phyloP scores from a whole-genome alignment of 2,888 invertebrate species.

The Cerastoderma edule region DNA sequence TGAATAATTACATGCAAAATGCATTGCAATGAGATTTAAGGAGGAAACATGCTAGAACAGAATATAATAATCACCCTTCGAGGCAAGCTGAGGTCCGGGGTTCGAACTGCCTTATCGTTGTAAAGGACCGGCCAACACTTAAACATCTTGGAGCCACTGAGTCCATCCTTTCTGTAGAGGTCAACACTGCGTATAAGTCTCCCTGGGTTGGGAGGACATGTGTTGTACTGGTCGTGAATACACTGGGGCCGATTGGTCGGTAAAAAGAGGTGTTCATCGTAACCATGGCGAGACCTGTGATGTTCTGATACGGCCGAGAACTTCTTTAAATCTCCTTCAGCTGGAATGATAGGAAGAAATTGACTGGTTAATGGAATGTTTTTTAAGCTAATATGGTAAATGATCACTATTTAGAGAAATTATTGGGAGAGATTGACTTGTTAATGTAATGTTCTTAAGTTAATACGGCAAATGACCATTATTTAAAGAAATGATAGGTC shows the following conservation, averaged over 20 bases:
- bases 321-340: slow-evolving; percentile 95
- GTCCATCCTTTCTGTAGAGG: slow-evolving; percentile 75
- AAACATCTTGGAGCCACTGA: slow-evolving; percentile 73
- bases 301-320: slow-evolving; percentile 87
- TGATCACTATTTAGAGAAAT: too few species aligned
- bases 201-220: slow-evolving; percentile 86
- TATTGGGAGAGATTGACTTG: too few species aligned
- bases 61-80: slow-evolving; percentile 65
- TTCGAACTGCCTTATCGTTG: slow-evolving; percentile 69
- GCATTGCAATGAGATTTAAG: too few species aligned
- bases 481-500: too few species aligned
- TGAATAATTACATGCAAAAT: too few species aligned
- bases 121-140: slow-evolving; percentile 77
- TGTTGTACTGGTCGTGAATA: slow-evolving; percentile 91
- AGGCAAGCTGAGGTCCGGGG: slow-evolving; percentile 72
- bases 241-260: slow-evolving; percentile 90
- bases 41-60: too few species aligned
- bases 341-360: slow-evolving; percentile 86
- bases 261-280: slow-evolving; percentile 90
- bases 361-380: background rate
- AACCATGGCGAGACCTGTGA: slow-evolving; percentile 89
- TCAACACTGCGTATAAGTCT: slow-evolving; percentile 74
- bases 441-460: too few species aligned
- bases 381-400: too few species aligned
- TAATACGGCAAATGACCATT: too few species aligned